Evolutionary conservation across 2,888 invertebrate genomes (phyloP).

Genomic region (Melanostoma mellinum): DNA sequence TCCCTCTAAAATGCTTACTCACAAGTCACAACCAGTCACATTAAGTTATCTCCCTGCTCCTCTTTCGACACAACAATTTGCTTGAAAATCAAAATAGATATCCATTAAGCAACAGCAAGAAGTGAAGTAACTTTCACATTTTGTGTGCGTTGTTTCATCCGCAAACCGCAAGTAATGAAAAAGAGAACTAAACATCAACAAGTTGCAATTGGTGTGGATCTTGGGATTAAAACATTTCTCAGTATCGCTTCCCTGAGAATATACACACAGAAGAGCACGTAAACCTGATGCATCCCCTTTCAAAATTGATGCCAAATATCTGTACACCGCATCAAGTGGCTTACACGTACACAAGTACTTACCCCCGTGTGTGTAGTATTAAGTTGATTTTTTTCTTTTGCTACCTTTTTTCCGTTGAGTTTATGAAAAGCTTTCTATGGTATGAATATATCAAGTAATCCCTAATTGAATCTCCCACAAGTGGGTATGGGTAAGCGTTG

Average conservation of each 20-base stretch:
- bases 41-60: no score
- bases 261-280: neutral
- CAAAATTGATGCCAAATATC: constrained; percentile 56
- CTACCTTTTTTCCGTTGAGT: constrained; percentile 12
- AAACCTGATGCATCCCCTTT: neutral
- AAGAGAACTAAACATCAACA: constrained; percentile 41
- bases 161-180: neutral
- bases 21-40: no score
- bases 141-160: constrained; percentile 4
- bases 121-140: neutral
- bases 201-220: constrained; percentile 54
- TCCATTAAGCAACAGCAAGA: no score
- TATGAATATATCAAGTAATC: constrained; percentile 49
- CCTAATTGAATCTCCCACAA: constrained; percentile 61
- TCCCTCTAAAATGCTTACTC: no score
- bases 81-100: no score
- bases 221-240: constrained; percentile 50
- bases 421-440: constrained; percentile 37
- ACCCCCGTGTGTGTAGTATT: constrained; percentile 1
- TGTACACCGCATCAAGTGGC: constrained; percentile 23
- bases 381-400: neutral
- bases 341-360: neutral
- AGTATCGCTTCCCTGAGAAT: constrained; percentile 23
- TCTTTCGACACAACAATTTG: no score
- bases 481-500: neutral